Evolutionary conservation across 2,888 invertebrate genomes (phyloP), one percentile per base, ranked within the genome.

Genomic region (Lysandra bellargus): DNA sequence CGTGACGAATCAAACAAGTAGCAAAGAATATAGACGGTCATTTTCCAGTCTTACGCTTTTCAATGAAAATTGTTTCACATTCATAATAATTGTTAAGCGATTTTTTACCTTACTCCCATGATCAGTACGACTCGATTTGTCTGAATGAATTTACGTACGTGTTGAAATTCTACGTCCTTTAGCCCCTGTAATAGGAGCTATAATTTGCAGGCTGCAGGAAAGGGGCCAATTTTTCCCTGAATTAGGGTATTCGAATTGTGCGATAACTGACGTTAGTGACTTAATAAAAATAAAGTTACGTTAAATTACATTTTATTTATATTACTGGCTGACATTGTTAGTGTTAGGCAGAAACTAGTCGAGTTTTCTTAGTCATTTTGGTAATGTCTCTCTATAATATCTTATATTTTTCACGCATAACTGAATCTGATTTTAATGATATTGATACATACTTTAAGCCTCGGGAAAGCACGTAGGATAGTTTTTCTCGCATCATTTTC

Each of bases 121-220:
- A 9, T 4, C 0, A 5, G 72, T 79, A 57, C 33, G 78, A 53
- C 60, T 79, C 79, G 78, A 78, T 77, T 79, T 80, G 81, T n/a
- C 79, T 80, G 82, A 81, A 83, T 83, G 6, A 73, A 53, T 85
- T 85, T 84, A 81, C 80, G 80, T 81, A 77, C 82, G 80, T 84
- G 86, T 85, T 86, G 83, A 84, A 86, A 84, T 82, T 75, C 82
- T 82, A 84, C 82, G 84, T 84, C 83, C 82, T 82, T 82, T 76
- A 79, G 80, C 69, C 79, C 80, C 80, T 81, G 82, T 83, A 84
- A 84, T 83, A 84, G 82, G 81, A 78, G 80, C 83, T 81, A 82
- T 83, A 84, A 84, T 84, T 85, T 83, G 84, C 83, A 81, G 82
- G 81, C 82, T 82, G 84, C 83, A 83, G 82, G 83, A 83, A 86